Conservation (phyloP, 2,888 invertebrate genomes). For the Xanthostigma xanthostigma region DNA sequence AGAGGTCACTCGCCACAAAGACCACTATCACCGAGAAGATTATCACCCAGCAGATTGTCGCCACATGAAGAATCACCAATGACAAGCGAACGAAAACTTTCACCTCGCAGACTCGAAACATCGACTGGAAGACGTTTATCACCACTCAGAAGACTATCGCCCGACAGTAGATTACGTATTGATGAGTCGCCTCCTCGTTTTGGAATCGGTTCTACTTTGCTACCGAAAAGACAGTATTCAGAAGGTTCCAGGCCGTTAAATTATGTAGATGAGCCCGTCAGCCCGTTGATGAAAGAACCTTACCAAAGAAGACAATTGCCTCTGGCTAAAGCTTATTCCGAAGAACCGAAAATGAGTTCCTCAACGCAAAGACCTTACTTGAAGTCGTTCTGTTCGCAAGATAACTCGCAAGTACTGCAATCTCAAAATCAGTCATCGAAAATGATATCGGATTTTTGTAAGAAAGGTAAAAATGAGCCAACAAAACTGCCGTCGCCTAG, state of each 20-base stretch:
- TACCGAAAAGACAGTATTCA: no score
- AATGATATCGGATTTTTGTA: conserved; percentile 1
- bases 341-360: conserved; percentile 14
- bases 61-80: conserved; percentile 1
- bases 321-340: conserved; percentile 8
- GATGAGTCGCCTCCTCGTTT: not conserved
- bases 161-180: not conserved
- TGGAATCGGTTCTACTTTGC: no score
- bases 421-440: conserved; percentile 2
- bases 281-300: no score
- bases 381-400: conserved; percentile 24
- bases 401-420: conserved; percentile 5
- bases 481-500: conserved; percentile 9
- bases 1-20: no score
- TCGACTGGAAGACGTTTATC: no score
- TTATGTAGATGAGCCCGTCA: no score
- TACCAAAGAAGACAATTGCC: conserved; percentile 6
- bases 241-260: no score
- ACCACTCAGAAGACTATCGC: not conserved
- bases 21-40: no score
- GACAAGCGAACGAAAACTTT: conserved; percentile 8
- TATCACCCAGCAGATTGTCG: no score
- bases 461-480: not conserved
- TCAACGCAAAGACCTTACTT: conserved; percentile 22
- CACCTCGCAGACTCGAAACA: no score